Conservation (phyloP, 37 sponge, comb jelly and placozoan genomes). For the Hexactinellida sp. region DNA sequence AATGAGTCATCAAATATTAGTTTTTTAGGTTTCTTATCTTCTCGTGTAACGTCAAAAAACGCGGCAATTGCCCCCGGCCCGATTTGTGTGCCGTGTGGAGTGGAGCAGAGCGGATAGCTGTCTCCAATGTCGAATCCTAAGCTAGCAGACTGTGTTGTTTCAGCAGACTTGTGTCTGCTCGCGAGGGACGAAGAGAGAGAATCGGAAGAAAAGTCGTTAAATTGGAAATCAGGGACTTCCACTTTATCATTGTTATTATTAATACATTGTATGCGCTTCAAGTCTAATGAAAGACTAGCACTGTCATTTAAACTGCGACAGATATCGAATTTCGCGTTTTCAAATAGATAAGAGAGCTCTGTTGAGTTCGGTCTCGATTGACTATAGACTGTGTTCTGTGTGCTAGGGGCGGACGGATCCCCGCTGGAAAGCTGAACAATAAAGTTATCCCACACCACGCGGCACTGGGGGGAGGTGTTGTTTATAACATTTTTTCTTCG, state of each 20-base stretch:
- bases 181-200: not conserved
- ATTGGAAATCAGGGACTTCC: not conserved
- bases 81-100: not conserved
- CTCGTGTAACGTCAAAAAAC: not conserved
- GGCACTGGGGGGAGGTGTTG: not conserved
- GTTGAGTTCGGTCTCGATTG: not conserved
- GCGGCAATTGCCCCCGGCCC: too few relatives aligned
- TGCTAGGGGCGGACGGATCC: not conserved
- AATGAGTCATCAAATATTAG: not conserved
- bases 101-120: not conserved
- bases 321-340: not conserved
- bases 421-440: not conserved
- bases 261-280: not conserved
- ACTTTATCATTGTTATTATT: not conserved
- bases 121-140: not conserved
- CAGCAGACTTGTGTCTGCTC: not conserved
- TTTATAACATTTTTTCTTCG: not conserved
- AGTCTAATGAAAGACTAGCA: not conserved
- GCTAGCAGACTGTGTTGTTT: not conserved
- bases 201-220: not conserved
- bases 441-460: not conserved
- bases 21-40: not conserved
- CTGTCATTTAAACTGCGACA: not conserved
- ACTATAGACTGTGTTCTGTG: not conserved
- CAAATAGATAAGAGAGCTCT: not conserved